Percentiles rank a stretch among this genome's conserved stretches.
Conservation (phyloP, 2,797 vertebrate genomes). For the Sebastes glaucus region DNA sequence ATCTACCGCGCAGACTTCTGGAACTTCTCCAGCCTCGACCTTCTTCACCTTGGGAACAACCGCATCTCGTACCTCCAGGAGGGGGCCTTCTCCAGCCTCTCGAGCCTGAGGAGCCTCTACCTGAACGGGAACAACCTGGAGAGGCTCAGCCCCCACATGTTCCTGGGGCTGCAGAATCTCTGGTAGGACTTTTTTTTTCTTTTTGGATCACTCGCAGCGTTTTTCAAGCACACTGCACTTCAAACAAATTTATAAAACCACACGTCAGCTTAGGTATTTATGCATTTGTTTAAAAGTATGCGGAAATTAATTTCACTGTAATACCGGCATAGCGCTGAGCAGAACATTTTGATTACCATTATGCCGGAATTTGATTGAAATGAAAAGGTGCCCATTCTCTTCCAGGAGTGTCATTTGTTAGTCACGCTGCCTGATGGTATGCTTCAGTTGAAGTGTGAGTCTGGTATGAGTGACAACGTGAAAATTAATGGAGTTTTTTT, state of each 20-base stretch:
- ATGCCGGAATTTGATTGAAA: slow-evolving; percentile 61
- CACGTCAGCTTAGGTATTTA: slow-evolving; percentile 42
- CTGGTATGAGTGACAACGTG: slow-evolving; percentile 66
- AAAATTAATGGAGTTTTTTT: slow-evolving; percentile 57
- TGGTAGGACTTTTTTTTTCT: slow-evolving; percentile 43
- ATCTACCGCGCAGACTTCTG: slow-evolving; percentile 95
- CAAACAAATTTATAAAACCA: slow-evolving; percentile 30
- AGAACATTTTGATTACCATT: slow-evolving; percentile 61
- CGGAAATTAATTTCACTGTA: slow-evolving; percentile 52
- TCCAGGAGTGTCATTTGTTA: slow-evolving; percentile 63
- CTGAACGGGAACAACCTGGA: slow-evolving; percentile 97
- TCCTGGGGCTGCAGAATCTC: slow-evolving; percentile 92
- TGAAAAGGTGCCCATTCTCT: slow-evolving; percentile 60
- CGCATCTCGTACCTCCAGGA: slow-evolving; percentile 95
- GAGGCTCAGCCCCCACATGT: slow-evolving; percentile 92
- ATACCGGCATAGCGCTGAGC: slow-evolving; percentile 17
- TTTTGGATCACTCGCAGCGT: not conserved
- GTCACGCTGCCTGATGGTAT: slow-evolving; percentile 60
- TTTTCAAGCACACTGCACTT: slow-evolving; percentile 25
- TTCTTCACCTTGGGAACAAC: slow-evolving; percentile 96
- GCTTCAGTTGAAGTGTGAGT: slow-evolving; percentile 60
- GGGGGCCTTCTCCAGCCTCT: slow-evolving; percentile 93
- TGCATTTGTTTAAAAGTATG: slow-evolving; percentile 45
- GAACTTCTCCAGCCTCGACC: slow-evolving; percentile 96
- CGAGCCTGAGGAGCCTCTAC: slow-evolving; percentile 93